Conservation (phyloP, 1,140 invertebrate species). For the Papilio polyxenes region DNA sequence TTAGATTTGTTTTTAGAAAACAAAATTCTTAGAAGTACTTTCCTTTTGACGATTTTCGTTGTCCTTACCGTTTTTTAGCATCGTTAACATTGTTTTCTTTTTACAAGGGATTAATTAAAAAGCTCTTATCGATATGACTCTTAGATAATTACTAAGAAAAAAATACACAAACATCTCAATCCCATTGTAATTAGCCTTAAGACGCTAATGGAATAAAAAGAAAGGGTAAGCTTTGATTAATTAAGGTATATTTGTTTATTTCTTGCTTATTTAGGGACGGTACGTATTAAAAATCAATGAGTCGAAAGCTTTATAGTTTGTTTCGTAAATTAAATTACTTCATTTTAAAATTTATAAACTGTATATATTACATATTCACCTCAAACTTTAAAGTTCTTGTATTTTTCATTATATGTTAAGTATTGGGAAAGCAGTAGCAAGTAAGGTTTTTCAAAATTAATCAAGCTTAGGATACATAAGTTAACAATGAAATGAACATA, state of each 20-base stretch:
- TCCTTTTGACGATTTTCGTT: background rate
- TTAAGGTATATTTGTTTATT: background rate
- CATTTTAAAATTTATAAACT: no score
- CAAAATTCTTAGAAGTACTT: background rate
- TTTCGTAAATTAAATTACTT: background rate
- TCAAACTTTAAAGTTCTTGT: no score
- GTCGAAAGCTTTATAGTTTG: background rate
- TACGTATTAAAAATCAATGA: background rate
- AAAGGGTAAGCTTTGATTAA: background rate
- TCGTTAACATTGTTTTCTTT: background rate
- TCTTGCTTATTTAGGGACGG: background rate
- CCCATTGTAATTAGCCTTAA: background rate
- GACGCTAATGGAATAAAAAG: constrained; percentile 12
- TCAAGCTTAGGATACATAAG: no score
- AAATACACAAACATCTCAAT: background rate
- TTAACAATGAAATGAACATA: no score
- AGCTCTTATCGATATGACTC: constrained; percentile 5
- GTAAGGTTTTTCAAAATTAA: no score
- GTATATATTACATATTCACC: background rate
- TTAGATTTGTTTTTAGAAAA: background rate
- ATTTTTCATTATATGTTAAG: no score
- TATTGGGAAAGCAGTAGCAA: no score
- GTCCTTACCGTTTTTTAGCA: background rate
- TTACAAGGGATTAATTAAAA: constrained; percentile 18
- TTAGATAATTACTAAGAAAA: constrained; percentile 1